phyloP scores from a whole-genome alignment of 2,113 vertebrate species.

The Phaethornis superciliosus region DNA sequence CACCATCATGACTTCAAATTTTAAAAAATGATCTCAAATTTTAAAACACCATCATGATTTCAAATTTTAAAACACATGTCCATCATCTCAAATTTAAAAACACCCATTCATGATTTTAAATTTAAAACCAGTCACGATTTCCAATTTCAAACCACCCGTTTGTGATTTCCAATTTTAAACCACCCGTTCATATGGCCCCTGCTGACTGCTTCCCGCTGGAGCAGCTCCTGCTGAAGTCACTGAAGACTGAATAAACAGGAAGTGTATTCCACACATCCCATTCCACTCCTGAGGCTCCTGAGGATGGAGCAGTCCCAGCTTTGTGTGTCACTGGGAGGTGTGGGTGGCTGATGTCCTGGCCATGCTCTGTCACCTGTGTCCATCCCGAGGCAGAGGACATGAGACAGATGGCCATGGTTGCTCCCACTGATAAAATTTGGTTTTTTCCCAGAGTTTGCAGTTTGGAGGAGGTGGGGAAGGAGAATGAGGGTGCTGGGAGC shows the following conservation, averaged over 20 bases:
- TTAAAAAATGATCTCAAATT: no score
- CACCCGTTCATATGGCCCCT: neutral
- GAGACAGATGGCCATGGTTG: accelerated
- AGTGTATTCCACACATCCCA: neutral
- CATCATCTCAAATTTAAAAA: no score
- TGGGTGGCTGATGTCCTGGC: neutral
- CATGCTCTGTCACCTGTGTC: neutral
- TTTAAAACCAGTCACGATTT: no score
- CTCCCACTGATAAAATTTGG: neutral
- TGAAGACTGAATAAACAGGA: constrained; percentile 3
- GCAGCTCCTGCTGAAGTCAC: neutral
- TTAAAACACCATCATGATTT: no score
- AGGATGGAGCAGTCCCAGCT: neutral
- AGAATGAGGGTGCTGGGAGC: neutral
- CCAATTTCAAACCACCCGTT: neutral
- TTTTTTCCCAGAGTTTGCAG: neutral
- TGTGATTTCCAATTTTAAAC: neutral
- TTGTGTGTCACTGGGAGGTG: accelerated
- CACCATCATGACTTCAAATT: no score
- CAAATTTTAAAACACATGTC: no score
- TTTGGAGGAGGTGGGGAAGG: neutral
- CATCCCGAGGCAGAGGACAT: neutral
- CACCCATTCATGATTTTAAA: no score
- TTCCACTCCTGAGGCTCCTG: neutral
- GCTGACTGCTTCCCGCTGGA: neutral